Base-by-base conservation (phyloP, 1,140 invertebrate species). In the Hylaeus anthracinus region DNA sequence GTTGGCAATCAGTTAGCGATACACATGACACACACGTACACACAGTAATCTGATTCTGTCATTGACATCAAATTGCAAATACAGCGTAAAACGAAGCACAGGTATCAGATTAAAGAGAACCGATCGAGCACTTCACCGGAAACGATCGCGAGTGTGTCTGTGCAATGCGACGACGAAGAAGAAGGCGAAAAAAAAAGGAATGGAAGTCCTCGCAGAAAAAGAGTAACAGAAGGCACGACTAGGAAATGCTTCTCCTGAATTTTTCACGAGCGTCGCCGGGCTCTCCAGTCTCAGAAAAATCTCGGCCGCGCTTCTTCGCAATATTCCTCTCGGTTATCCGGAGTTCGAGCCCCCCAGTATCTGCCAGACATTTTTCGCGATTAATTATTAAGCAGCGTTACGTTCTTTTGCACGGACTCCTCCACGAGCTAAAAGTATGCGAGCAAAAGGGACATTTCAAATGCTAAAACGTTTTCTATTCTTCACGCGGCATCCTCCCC, bases 201-300 rank as follows among this genome's bases (percentile, higher is more conserved):
- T 5, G 55, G 64, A 51, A 2, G 45, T 48, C n/a, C 15, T 8
- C 8, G 43, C 10, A 14, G 61, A 15, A 71, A 45, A 55, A 63
- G 56, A 70, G 69, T n/a, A 71, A n/a, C 15, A 43, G 14, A 12
- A 56, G 65, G 51, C 56, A 9, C 43, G 67, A 72, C 48, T 82
- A 79, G 53, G 78, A 79, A 73, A 80, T 72, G 77, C 69, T 63
- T 61, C 70, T 79, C 55, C 43, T 82, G 80, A 82, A 82, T 82
- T 71, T 82, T 82, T 82, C 80, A 82, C 60, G 75, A 79, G 63
- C 58, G 51, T 81, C 66, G 51, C 51, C 10, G 39, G 10, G 45
- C 37, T 53, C 55, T 67, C 64, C 66, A 67, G 56, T 67, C 75
- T 72, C 70, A 39, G 61, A 56, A 72, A 82, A 82, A 79, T 79